Base-by-base conservation (phyloP, 2,888 invertebrate species). In the Thymelicus sylvestris region DNA sequence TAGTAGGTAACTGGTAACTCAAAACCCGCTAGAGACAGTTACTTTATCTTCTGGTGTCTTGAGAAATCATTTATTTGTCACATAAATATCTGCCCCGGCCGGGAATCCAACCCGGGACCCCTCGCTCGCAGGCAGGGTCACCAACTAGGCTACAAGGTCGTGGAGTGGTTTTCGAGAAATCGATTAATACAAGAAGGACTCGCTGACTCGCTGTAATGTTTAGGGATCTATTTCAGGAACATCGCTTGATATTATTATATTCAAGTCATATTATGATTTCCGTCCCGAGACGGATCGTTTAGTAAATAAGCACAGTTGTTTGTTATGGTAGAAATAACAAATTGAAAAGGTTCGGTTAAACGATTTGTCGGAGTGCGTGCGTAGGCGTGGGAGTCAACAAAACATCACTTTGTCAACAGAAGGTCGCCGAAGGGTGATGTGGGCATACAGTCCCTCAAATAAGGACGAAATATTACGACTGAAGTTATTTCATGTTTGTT, bases 331-430 rank as follows among this genome's bases (percentile, higher is more conserved):
- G 39, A 50, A 67, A 67, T 67, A 67, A 72, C 59, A 72, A 60
- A 72, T 72, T 72, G 72, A 60, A 67, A 72, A 72, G 64, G 60
- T 59, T 67, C 48, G 47, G 67, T 61, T 65, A 67, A 72, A 72
- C 72, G 64, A 52, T 67, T 67, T 41, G 44, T 15, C 41, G 50
- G 31, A 60, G 60, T 31, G 39, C 38, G 41, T 57, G 41, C 57
- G 57, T 38, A 13, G 55, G 65, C 8, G 57, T 31, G 57, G 57
- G 57, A 66, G 66, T 66, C 66, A 66, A 66, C 66, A 66, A 57
- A 66, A 66, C 66, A 66, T 44, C 66, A 66, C 66, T 66, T 66
- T 66, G 66, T 57, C 66, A 66, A 66, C 66, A 52, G 50, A 48
- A 44, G 55, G 57, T 41, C 55, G 50, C 10, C 15, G 64, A 64